Percentiles rank a stretch among this genome's conserved stretches.
phyloP scores from a whole-genome alignment of 2,888 invertebrate species.

The Plemyria rubiginata region DNA sequence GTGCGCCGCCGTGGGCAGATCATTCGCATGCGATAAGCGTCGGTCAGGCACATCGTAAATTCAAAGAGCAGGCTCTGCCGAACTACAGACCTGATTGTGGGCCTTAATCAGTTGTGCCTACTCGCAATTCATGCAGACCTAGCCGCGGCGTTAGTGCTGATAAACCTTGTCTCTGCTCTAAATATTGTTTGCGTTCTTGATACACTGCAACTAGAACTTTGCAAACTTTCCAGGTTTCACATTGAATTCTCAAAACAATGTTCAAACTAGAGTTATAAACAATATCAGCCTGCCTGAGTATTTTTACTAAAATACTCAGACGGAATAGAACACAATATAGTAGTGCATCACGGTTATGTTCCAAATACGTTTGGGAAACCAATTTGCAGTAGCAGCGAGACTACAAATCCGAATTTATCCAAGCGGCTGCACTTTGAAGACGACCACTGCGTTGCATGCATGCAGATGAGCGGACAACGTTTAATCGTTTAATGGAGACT shows the following conservation, averaged over 20 bases:
- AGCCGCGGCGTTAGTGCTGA: conserved; percentile 29
- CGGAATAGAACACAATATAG: conserved; percentile 23
- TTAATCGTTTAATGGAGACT: conserved; percentile 79
- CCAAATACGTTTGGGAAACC: conserved; percentile 52
- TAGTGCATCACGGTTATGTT: conserved; percentile 35
- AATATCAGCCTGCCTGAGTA: no score
- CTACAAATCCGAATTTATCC: conserved; percentile 72
- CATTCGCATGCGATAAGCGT: conserved; percentile 84
- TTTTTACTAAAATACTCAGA: conserved; percentile 27
- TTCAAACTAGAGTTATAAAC: conserved; percentile 8
- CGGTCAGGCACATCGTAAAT: conserved; percentile 85
- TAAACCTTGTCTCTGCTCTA: conserved; percentile 41
- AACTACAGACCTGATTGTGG: conserved; percentile 83
- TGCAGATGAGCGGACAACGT: conserved; percentile 77
- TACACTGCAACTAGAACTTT: conserved; percentile 25
- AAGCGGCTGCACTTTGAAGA: conserved; percentile 72
- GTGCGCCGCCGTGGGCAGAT: conserved; percentile 83
- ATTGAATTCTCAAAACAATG: background rate
- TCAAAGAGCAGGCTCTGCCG: conserved; percentile 81
- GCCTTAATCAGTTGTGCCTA: conserved; percentile 78
- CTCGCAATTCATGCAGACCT: conserved; percentile 50
- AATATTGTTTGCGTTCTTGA: conserved; percentile 38
- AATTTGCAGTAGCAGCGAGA: conserved; percentile 45
- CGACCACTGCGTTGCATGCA: conserved; percentile 68
- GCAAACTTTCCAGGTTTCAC: conserved; percentile 18